Evolutionary conservation across 2,888 invertebrate genomes (phyloP), one percentile per base, ranked within the genome.

Genomic region (Rhyacophila evoluta): DNA sequence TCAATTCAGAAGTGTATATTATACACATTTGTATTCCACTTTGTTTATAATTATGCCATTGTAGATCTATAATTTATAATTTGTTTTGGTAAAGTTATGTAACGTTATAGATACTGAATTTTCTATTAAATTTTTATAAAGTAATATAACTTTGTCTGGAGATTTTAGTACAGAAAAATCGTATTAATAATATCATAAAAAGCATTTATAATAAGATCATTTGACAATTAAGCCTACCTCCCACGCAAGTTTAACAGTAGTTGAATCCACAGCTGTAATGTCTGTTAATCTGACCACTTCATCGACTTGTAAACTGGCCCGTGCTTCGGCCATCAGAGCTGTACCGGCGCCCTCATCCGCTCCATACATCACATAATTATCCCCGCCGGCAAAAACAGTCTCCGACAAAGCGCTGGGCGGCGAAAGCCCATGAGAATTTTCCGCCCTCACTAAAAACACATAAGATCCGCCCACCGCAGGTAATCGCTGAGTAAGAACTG

Each of bases 221-320:
- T n/a, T n/a, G n/a, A n/a, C n/a, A n/a, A n/a, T n/a, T n/a, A n/a
- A n/a, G n/a, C n/a, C n/a, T 87, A 95, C 94, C 91, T 95, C 94
- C 98, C 98, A 98, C 85, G 94, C 93, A 82, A 98, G 90, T 86
- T 95, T 95, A 85, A 97, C 94, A 70, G 95, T 94, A 81, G 94
- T 95, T 0, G 97, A 94, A 84, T 95, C 94, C 80, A 96, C 91
- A 0, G 96, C 93, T 83, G 95, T 94, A 10, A 95, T 95, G 87
- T 96, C 95, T 81, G 92, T 93, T 80, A 98, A 90, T 85, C 95
- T 93, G 10, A 97, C 94, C 73, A 96, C 93, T 84, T 92, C 93
- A 75, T 93, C 93, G n/a, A 93, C 93, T 80, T 94, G 89, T 80
- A 95, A 90, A 85, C 92, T 94, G 72, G 94, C 94, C 84, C 93